phyloP scores from a whole-genome alignment of 2,888 invertebrate genomes.

The Malachius bipustulatus region DNA sequence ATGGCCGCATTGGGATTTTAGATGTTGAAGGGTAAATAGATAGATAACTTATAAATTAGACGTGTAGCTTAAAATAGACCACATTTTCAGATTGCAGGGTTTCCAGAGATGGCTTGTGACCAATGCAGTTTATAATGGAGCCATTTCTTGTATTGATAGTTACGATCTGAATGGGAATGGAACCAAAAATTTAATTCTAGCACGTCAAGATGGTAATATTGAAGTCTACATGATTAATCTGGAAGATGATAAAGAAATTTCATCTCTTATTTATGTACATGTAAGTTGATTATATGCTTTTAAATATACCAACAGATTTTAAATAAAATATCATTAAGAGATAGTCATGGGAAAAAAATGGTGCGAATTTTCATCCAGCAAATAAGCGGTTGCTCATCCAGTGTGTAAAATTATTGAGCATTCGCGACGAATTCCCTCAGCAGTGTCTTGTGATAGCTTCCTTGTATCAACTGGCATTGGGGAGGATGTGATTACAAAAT shows the following conservation, averaged over 20 bases:
- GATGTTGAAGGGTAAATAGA: constrained; percentile 45
- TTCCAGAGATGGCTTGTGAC: constrained; percentile 35
- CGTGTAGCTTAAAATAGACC: too few relatives aligned
- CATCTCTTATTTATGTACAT: constrained; percentile 44
- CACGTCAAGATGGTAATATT: constrained; percentile 66
- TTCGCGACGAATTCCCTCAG: too few relatives aligned
- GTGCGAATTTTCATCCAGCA: too few relatives aligned
- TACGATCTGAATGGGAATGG: constrained; percentile 60
- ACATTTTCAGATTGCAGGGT: constrained; percentile 28
- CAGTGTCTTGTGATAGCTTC: too few relatives aligned
- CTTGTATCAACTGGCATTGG: too few relatives aligned
- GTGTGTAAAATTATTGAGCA: too few relatives aligned
- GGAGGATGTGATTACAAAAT: too few relatives aligned
- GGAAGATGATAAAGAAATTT: constrained; percentile 41
- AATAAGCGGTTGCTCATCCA: too few relatives aligned
- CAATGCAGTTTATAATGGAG: constrained; percentile 33
- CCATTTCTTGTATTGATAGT: constrained; percentile 54
- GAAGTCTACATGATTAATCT: constrained; percentile 57
- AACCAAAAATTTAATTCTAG: constrained; percentile 58
- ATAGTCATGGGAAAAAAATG: too few relatives aligned
- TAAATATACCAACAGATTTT: constrained; percentile 3
- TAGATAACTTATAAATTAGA: too few relatives aligned
- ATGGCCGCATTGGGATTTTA: constrained; percentile 78
- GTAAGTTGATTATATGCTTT: constrained; percentile 33
- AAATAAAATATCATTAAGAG: too few relatives aligned